phyloP scores from a whole-genome alignment of 2,113 vertebrate species.

The Callospermophilus lateralis region DNA sequence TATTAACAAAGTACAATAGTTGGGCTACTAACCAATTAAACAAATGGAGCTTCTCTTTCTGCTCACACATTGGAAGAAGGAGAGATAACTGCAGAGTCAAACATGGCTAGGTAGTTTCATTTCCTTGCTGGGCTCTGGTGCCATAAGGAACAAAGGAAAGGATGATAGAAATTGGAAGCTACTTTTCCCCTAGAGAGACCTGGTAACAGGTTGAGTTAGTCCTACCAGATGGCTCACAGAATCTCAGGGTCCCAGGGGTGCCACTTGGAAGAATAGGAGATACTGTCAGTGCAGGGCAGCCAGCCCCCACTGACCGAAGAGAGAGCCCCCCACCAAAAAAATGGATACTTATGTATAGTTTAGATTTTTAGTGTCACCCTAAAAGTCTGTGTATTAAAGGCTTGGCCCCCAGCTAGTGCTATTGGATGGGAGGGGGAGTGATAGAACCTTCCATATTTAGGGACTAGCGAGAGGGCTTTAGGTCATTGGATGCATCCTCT shows the following conservation, averaged over 20 bases:
- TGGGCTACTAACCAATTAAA: constrained; percentile 82
- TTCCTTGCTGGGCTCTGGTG: constrained; percentile 4
- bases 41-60: not conserved
- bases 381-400: not conserved
- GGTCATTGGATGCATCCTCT: not conserved
- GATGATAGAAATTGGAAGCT: not conserved
- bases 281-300: not conserved
- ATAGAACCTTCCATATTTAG: not conserved
- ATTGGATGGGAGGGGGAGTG: not conserved
- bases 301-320: not conserved
- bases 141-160: not conserved
- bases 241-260: not conserved
- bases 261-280: not conserved
- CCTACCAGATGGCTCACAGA: constrained; percentile 20
- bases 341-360: not conserved
- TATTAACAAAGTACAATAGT: constrained; percentile 75
- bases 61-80: constrained; percentile 68
- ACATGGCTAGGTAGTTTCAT: not conserved
- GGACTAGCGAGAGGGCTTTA: not conserved
- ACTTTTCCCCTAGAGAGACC: not conserved
- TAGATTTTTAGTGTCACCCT: not conserved
- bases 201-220: constrained; percentile 17
- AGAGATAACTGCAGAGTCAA: constrained; percentile 59
- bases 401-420: not conserved
- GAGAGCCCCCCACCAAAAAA: not conserved